Percentiles rank a stretch among this genome's conserved stretches.
Conservation (phyloP, 2,797 vertebrate genomes). For the Gymnoscopelus microlampas region DNA sequence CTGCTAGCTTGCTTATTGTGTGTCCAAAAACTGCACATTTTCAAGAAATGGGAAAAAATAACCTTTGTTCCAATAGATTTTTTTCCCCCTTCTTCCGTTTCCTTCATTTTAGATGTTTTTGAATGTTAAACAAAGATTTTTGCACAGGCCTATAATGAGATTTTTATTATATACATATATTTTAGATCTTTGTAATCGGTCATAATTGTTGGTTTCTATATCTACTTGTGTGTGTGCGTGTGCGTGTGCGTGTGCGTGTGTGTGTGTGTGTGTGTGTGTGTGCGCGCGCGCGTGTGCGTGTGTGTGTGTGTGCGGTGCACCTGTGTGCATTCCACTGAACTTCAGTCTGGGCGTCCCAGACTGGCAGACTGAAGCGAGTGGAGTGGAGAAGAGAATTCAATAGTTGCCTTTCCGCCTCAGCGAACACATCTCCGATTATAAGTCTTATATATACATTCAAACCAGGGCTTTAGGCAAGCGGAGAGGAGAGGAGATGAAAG, state of each 20-base stretch:
- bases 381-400: conserved; percentile 57
- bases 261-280: neutral
- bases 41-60: too few relatives aligned
- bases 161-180: too few relatives aligned
- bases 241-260: conserved; percentile 9
- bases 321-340: conserved; percentile 43
- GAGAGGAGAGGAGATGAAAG: conserved; percentile 26
- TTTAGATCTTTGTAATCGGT: too few relatives aligned
- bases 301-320: neutral
- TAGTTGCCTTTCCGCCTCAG: conserved; percentile 72
- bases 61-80: too few relatives aligned
- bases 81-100: too few relatives aligned
- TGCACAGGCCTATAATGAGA: too few relatives aligned
- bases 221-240: conserved; percentile 43
- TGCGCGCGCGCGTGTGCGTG: neutral
- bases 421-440: conserved; percentile 74
- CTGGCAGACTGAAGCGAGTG: conserved; percentile 37
- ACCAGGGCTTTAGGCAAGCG: conserved; percentile 51
- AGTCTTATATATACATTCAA: conserved; percentile 74
- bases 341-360: conserved; percentile 33
- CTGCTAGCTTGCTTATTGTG: conserved; percentile 44
- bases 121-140: too few relatives aligned
- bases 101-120: too few relatives aligned
- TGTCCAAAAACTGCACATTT: too few relatives aligned
- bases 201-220: conserved; percentile 34